phyloP scores from a whole-genome alignment of 2,113 vertebrate species.

The Oceanites oceanicus region DNA sequence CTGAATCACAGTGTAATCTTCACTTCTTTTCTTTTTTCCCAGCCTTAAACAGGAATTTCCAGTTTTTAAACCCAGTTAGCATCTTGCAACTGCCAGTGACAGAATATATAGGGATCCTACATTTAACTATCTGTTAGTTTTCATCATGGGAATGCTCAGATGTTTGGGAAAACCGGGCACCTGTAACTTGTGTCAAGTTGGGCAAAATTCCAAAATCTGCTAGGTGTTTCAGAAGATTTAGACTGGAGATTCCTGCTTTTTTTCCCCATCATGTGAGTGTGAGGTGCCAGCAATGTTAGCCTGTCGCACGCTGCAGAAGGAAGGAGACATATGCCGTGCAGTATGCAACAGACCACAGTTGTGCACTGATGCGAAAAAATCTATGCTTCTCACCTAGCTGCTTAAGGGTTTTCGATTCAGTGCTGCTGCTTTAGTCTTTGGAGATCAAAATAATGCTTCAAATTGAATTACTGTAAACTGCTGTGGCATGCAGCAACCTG shows the following conservation, averaged over 20 bases:
- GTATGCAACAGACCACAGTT: neutral
- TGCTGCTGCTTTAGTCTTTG: slow-evolving; percentile 21
- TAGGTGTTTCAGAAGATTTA: neutral
- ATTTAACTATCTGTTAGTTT: neutral
- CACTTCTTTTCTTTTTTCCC: neutral
- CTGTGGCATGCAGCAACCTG: slow-evolving; percentile 25
- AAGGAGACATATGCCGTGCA: neutral
- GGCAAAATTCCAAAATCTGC: neutral
- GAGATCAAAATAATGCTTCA: slow-evolving; percentile 40
- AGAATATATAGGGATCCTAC: neutral
- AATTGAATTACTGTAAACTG: slow-evolving; percentile 32
- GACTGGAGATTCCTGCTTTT: neutral
- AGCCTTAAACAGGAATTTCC: neutral
- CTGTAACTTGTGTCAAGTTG: neutral
- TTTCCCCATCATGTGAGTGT: neutral
- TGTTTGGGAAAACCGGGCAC: neutral
- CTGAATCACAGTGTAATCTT: neutral
- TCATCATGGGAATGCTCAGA: neutral
- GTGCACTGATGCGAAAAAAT: neutral
- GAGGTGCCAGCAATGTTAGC: neutral
- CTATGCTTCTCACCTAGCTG: neutral
- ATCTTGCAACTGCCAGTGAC: neutral
- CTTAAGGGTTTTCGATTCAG: slow-evolving; percentile 30
- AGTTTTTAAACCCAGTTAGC: neutral
- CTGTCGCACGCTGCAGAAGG: neutral